Evolutionary conservation across 2,888 invertebrate species (phyloP), one percentile per base, ranked within the genome.

Genomic region (Anodontia alba): DNA sequence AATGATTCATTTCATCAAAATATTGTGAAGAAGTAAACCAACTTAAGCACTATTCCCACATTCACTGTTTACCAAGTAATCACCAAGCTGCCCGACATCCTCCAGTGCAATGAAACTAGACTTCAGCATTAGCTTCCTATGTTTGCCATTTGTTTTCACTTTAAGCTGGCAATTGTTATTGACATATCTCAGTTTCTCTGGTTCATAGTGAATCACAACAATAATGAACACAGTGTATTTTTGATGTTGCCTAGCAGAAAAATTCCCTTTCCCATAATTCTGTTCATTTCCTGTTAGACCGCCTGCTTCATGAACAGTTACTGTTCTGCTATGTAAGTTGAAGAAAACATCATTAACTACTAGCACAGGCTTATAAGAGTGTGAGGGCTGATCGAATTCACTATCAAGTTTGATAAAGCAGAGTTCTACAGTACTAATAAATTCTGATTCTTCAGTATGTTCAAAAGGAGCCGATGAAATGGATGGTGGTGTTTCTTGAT

Each of bases 111-210:
- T 71, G 51, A 69, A 78, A 71, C 83, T 83, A 15, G 76, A 75
- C 23, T 80, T 75, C 26, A 73, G 31, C 67, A 76, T 43, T 17
- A 62, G 72, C 51, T 80, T 80, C 42, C 83, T 72, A 43, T 83
- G 83, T 73, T 83, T 83, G 10, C 80, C 83, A 26, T 43, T 43
- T 38, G 83, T 80, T 36, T 74, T 83, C 26, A 83, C 43, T 20
- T 26, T 31, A 31, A 49, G 43, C 29, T 31, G n/a, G 20, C 46
- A 38, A 12, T 17, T 17, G 23, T 42, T 43, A 23, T 36, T 67
- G 12, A 36, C 38, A 69, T 23, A 23, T 42, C 26, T 43, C 8
- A 20, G 23, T 29, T 69, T 38, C 10, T 3, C 42, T 42, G 43
- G 69, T 26, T 69, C 69, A 43, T 42, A 43, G 2, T 42, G 26